Conservation (phyloP, 92 coral and sea anemone genomes). For the Phenganax marumi region DNA sequence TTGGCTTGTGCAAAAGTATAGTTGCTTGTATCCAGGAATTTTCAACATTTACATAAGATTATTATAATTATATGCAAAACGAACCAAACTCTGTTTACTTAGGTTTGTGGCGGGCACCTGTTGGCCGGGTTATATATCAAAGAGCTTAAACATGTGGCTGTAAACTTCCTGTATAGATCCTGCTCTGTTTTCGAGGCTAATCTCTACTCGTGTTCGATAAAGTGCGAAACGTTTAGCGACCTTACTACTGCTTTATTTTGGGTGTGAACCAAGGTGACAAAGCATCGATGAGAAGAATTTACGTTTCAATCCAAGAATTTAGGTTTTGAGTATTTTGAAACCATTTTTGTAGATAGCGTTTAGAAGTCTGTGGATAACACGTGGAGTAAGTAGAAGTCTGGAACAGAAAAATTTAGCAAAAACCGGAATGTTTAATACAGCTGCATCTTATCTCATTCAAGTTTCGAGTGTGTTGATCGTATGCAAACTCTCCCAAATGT, state of each 20-base stretch:
- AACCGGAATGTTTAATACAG: neutral
- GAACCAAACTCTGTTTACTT: conserved; percentile 21
- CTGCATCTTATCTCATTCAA: conserved; percentile 3
- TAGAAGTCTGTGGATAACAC: too few relatives aligned
- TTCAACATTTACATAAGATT: neutral
- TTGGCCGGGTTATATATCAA: neutral
- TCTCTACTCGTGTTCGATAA: neutral
- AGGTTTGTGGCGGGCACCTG: neutral
- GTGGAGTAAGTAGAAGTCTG: too few relatives aligned
- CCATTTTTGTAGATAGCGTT: too few relatives aligned
- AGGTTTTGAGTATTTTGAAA: too few relatives aligned
- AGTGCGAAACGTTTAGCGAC: conserved; percentile 1
- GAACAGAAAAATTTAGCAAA: neutral
- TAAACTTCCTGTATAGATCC: neutral
- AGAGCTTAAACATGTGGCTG: neutral
- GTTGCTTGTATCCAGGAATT: conserved; percentile 10
- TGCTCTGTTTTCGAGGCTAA: neutral
- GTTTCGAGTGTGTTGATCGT: conserved; percentile 23
- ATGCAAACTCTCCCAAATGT: conserved; percentile 30
- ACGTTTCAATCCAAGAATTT: neutral
- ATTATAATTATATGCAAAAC: conserved; percentile 35
- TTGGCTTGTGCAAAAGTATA: neutral
- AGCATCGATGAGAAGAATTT: conserved; percentile 22
- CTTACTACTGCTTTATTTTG: conserved; percentile 65
- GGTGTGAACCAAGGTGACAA: conserved; percentile 94